Evolutionary conservation across 2,888 invertebrate genomes (phyloP), one percentile per base, ranked within the genome.

Genomic region (Apotomis betuletana): DNA sequence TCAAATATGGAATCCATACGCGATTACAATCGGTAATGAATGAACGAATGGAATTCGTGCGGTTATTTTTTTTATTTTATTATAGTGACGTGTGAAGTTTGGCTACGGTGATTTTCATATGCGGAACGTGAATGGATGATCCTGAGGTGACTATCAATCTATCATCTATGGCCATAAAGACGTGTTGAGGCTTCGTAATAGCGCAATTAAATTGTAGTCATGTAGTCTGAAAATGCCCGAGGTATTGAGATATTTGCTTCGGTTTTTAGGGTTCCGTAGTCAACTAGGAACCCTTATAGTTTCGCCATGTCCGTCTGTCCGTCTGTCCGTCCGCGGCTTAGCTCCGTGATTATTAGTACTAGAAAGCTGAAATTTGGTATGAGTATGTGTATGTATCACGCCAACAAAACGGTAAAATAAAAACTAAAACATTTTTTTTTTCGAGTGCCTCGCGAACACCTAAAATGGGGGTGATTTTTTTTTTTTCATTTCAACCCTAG

Each of bases 1-100:
- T 85, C 83, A 82, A 84, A 84, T 81, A 82, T 80, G 82, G 82
- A 82, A 80, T 81, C 75, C 76, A 77, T 80, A 79, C 80, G 79
- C 79, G 79, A 82, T 80, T 78, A 80, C 77, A 79, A 80, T 80
- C 77, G 73, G 77, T 79, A 80, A 81, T 80, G 77, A 75, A 77
- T 71, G 76, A 58, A 73, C 69, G 71, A 72, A 72, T 68, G 67
- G 68, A 63, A 67, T 58, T 54, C 62, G 54, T 63, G 58, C 63
- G 63, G 63, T 62, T 51, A 55, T 54, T 58, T 44, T 72, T 62
- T 62, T 52, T 13, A 67, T 72, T 72, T 72, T 63, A 68, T 68
- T 60, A 10, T 49, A 58, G 27, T 49, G 60, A 52, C 58, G 62
- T 46, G 52, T 51, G 54, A 38, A 52, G 67, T 67, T 57, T 59